These are phyloP conservation scores for Lepidothrix coronata DNA, from an alignment of 2,113 vertebrate species.

Conservation along the genomic window DNA sequence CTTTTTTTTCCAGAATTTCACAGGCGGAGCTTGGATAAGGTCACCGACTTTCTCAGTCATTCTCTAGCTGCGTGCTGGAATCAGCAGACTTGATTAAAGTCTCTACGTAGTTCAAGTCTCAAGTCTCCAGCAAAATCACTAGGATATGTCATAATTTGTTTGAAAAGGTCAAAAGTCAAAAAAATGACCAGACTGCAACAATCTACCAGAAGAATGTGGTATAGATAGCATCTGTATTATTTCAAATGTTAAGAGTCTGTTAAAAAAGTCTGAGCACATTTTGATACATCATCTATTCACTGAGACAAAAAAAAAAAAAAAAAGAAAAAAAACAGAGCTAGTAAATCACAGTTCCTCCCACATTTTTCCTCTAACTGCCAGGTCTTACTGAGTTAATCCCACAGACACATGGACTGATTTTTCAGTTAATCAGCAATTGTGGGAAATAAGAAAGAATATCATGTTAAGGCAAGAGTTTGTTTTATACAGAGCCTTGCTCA, in stretches of 20 bases:
- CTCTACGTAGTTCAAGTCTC: not conserved
- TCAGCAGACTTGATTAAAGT: not conserved
- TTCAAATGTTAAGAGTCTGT: not conserved
- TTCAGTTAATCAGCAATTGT: not conserved
- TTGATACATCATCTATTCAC: not conserved
- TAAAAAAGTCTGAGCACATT: not conserved
- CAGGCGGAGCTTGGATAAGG: not conserved
- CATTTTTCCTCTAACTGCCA: not conserved
- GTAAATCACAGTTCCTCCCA: not conserved
- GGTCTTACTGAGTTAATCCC: not conserved
- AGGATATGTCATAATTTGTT: not conserved
- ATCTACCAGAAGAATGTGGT: not conserved
- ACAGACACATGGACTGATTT: not conserved
- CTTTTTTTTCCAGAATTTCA: not conserved
- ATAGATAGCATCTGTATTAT: not conserved
- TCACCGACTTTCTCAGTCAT: not conserved
- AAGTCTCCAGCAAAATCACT: not conserved
- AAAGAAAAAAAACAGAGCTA: not conserved
- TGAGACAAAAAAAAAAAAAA: not conserved
- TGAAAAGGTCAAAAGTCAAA: not conserved
- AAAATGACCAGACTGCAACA: not conserved
- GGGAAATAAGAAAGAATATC: not conserved
- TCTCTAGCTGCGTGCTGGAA: not conserved
- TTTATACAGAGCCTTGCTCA: not conserved
- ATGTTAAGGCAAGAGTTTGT: not conserved